Evolutionary conservation across 1,140 invertebrate species (phyloP), one percentile per base, ranked within the genome.

Genomic region (Asobara japonica): DNA sequence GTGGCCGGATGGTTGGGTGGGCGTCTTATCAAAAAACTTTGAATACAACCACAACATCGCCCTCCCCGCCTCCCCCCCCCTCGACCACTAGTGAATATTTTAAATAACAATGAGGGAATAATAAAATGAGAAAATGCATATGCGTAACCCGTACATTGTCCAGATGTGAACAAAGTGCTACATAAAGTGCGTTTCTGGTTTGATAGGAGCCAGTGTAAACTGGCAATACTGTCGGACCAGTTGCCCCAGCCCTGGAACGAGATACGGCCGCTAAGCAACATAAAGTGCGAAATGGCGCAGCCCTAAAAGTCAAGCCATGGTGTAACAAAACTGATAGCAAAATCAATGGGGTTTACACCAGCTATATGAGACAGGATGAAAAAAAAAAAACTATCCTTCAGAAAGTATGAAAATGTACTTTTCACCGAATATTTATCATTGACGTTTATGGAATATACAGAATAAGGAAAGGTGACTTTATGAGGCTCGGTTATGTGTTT

Each of bases 341-440:
- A 36, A 36, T 36, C 31, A 36, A 36, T 36, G 31, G 11, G 5
- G 38, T 69, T 76, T 72, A 76, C 76, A 71, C 73, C 75, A 72
- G 74, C 76, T 29, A 29, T 22, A 64, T 51, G 65, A 65, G 76
- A 66, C 74, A 71, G 76, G 76, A 77, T n/a, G n/a, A n/a, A n/a
- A n/a, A n/a, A n/a, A n/a, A n/a, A n/a, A n/a, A n/a, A n/a, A n/a
- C n/a, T 36, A 6, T 11, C 5, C 31, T 36, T 36, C 31, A 11
- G n/a, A n/a, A 36, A 6, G 31, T 11, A 11, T 36, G 11, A n/a
- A n/a, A n/a, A n/a, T n/a, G n/a, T n/a, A n/a, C n/a, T n/a, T n/a
- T n/a, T n/a, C n/a, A n/a, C n/a, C n/a, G n/a, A n/a, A n/a, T n/a
- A n/a, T n/a, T n/a, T n/a, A n/a, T n/a, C n/a, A n/a, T n/a, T n/a